Conservation (phyloP, 1,140 invertebrate species). For the Drosophila tsacasi region DNA sequence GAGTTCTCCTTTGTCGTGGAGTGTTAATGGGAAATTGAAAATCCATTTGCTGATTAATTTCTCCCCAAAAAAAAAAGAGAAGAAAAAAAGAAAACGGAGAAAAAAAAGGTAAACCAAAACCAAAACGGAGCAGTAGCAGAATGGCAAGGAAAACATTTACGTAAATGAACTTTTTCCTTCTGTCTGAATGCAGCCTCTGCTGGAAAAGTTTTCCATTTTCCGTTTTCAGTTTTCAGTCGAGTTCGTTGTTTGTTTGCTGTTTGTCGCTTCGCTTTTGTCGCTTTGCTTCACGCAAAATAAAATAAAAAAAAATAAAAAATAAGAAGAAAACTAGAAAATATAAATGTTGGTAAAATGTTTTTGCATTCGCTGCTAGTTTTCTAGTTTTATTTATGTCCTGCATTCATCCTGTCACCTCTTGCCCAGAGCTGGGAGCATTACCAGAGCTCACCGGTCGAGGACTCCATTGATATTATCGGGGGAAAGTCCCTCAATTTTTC, state of each 20-base stretch:
- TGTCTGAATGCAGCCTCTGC: conserved; percentile 36
- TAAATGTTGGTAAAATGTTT: conserved; percentile 59
- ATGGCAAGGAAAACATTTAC: conserved; percentile 69
- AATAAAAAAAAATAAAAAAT: conserved; percentile 5
- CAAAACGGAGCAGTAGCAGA: conserved; percentile 31
- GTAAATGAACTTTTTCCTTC: conserved; percentile 77
- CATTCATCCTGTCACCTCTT: conserved; percentile 35
- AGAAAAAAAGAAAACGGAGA: no score
- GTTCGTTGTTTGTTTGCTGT: conserved; percentile 58
- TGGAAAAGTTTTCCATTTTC: conserved; percentile 53
- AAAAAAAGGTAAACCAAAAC: conserved; percentile 11
- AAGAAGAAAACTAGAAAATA: not conserved
- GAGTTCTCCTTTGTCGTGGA: conserved; percentile 32
- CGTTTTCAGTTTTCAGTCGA: conserved; percentile 43
- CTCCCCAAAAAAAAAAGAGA: conserved; percentile 38
- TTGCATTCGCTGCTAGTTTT: conserved; percentile 66
- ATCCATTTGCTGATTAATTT: conserved; percentile 84
- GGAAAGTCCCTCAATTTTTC: no score
- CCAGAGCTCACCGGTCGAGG: conserved; percentile 6
- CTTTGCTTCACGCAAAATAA: not conserved
- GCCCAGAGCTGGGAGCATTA: conserved; percentile 15
- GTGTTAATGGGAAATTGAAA: conserved; percentile 82
- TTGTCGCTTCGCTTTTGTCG: conserved; percentile 40
- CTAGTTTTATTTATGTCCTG: conserved; percentile 47
- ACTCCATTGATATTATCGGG: not conserved